Evolutionary conservation across 1,140 invertebrate species (phyloP).

Genomic region (Trypoxylus dichotomus): DNA sequence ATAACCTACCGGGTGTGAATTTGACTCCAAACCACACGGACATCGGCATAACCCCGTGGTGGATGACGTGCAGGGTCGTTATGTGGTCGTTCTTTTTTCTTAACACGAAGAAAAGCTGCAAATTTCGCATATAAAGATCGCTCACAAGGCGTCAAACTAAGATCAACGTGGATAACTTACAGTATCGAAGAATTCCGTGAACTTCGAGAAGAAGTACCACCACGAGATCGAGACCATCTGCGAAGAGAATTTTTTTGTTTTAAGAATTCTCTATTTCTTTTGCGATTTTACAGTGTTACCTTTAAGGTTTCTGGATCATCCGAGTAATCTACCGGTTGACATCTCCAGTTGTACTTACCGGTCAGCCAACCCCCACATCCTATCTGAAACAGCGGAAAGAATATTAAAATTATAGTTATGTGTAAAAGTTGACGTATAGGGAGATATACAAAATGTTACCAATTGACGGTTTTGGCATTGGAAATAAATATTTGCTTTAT

Average conservation of each 20-base stretch:
- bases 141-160: neutral
- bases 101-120: conserved; percentile 77
- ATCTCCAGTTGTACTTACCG: conserved; percentile 89
- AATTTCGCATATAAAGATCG: conserved; percentile 8
- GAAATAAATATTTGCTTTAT: too few relatives aligned
- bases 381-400: conserved; percentile 30
- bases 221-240: conserved; percentile 62
- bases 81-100: conserved; percentile 86
- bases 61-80: conserved; percentile 85
- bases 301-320: conserved; percentile 85
- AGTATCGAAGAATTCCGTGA: conserved; percentile 94
- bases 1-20: conserved; percentile 78
- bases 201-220: conserved; percentile 98
- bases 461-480: too few relatives aligned
- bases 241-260: conserved; percentile 62
- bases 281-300: conserved; percentile 62
- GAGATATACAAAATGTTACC: too few relatives aligned
- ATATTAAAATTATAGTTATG: too few relatives aligned
- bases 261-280: too few relatives aligned
- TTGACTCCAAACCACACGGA: conserved; percentile 92
- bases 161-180: conserved; percentile 61
- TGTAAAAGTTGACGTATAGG: too few relatives aligned
- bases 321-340: conserved; percentile 94
- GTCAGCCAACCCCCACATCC: conserved; percentile 74
- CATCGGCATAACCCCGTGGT: conserved; percentile 90